Conservation (phyloP, 2,797 vertebrate species). For the Aldrovandia affinis region DNA sequence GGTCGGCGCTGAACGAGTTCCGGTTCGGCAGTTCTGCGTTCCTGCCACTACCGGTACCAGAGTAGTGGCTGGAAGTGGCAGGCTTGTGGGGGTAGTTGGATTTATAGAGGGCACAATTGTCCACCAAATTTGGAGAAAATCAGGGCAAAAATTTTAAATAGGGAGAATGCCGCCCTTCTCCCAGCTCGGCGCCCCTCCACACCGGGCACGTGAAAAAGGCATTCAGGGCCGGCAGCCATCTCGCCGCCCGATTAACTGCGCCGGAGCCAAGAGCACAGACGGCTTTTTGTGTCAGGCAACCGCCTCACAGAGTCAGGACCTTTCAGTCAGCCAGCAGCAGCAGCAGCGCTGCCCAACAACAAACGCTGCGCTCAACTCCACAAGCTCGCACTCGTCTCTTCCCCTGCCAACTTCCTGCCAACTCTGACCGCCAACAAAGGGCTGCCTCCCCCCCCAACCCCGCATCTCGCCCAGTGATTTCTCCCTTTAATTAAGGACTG, state of each 20-base stretch:
- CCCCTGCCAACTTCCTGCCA: conserved; percentile 19
- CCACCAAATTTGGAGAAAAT: too few species aligned
- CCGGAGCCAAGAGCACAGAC: not conserved
- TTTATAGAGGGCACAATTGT: too few species aligned
- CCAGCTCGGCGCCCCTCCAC: not conserved
- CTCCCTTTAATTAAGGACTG: not conserved
- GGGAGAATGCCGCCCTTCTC: too few species aligned
- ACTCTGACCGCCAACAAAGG: conserved; percentile 15
- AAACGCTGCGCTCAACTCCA: not conserved
- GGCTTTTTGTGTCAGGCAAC: conserved; percentile 1
- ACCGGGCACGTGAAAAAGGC: not conserved
- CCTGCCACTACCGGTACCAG: too few species aligned
- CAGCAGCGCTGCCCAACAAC: not conserved
- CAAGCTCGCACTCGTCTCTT: not conserved
- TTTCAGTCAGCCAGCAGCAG: conserved; percentile 15
- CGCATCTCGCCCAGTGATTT: not conserved
- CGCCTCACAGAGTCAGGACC: not conserved
- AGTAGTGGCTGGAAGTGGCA: too few species aligned
- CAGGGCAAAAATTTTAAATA: too few species aligned
- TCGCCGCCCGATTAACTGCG: too few species aligned
- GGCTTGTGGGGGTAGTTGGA: too few species aligned
- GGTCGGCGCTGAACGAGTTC: too few species aligned
- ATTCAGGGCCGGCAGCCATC: not conserved
- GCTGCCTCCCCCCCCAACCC: not conserved
- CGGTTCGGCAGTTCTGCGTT: too few species aligned